A percentile compares a stretch with the other conserved stretches of the same genome.
Conservation (phyloP, 2,888 invertebrate genomes). For the Gymnosoma rotundatum region DNA sequence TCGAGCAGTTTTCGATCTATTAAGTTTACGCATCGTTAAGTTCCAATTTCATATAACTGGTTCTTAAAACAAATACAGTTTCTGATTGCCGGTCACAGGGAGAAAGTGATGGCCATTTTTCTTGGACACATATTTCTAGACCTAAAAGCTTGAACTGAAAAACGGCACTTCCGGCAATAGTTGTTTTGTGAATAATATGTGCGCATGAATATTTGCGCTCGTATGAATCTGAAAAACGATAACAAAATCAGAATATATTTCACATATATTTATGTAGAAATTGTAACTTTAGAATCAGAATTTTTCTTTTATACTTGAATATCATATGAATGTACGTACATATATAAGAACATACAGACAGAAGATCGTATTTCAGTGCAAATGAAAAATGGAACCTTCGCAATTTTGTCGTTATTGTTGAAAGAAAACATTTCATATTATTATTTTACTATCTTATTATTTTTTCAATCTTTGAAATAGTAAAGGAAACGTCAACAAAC, state of each 20-base stretch:
- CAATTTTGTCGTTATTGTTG: conserved; percentile 58
- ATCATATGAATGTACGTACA: conserved; percentile 10
- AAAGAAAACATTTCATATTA: conserved; percentile 53
- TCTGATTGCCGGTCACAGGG: too few species aligned
- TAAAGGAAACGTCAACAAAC: conserved; percentile 44
- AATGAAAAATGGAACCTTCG: conserved; percentile 48
- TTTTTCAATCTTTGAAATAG: conserved; percentile 12
- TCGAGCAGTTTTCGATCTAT: too few species aligned
- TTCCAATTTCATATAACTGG: too few species aligned
- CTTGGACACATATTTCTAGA: too few species aligned
- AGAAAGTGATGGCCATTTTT: too few species aligned
- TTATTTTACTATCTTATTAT: background rate
- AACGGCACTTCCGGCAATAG: too few species aligned
- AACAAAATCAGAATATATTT: conserved; percentile 62
- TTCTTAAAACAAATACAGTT: too few species aligned
- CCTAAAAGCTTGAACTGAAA: too few species aligned
- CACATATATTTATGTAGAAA: conserved; percentile 40
- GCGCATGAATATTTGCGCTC: background rate
- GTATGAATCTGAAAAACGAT: too few species aligned
- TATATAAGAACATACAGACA: too few species aligned
- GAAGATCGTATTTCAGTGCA: background rate
- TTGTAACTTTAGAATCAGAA: conserved; percentile 13
- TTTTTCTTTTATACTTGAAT: conserved; percentile 32
- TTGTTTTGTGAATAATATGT: background rate
- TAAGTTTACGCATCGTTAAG: too few species aligned